Evolutionary conservation across 2,113 vertebrate species (phyloP).

Genomic region (Pollimyrus isidori): DNA sequence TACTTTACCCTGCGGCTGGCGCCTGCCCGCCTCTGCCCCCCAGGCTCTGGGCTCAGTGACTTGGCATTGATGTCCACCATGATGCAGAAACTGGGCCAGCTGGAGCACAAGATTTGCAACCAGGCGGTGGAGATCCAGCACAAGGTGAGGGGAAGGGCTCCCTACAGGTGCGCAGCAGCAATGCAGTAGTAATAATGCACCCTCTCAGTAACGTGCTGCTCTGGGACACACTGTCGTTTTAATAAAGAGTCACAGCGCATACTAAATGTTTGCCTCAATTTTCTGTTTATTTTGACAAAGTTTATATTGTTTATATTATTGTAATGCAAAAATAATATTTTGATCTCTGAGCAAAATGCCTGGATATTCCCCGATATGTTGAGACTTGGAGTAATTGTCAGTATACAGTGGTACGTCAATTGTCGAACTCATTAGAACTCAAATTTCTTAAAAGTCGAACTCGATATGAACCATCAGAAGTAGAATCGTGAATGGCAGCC

Average conservation of each 20-base stretch:
- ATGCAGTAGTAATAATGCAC: background rate
- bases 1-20: background rate
- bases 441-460: too few species aligned
- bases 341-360: background rate
- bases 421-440: too few species aligned
- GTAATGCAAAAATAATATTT: too few species aligned
- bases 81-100: conserved; percentile 56
- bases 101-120: conserved; percentile 62
- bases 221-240: background rate
- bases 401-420: too few species aligned
- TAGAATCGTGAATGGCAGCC: too few species aligned
- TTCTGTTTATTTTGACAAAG: background rate
- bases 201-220: background rate
- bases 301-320: too few species aligned
- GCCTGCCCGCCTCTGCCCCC: background rate
- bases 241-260: background rate
- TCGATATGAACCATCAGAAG: too few species aligned
- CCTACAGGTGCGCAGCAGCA: background rate
- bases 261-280: background rate
- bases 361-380: background rate
- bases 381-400: too few species aligned
- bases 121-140: conserved; percentile 62
- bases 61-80: conserved; percentile 57
- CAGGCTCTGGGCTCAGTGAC: conserved; percentile 46
- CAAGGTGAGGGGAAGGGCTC: conserved; percentile 58